Base-by-base conservation (phyloP, 2,113 vertebrate species). In the Nothoprocta pentlandii region DNA sequence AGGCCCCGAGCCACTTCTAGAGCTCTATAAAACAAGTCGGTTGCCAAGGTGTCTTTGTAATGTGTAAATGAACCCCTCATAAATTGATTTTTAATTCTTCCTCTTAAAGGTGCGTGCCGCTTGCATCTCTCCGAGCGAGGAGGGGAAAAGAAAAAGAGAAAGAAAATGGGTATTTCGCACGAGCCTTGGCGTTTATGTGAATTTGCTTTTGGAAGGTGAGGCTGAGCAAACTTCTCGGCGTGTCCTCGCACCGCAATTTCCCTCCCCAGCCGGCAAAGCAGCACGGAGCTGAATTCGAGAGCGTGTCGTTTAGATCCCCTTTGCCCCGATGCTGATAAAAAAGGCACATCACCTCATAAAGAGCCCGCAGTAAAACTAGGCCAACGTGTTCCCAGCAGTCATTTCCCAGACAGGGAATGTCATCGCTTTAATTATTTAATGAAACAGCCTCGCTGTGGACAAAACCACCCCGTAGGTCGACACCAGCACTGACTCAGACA, bases 31-130 rank as follows among this genome's bases (percentile, higher is more conserved):
- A 95, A 39, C 36, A 54, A 90, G 73, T 71, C 92, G 84, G 96
- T 96, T 97, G 95, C 95, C 95, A 94, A 97, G 96, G 86, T 61
- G 8, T 89, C 62, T 89, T 87, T 85, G 83, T 92, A 92, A 94
- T 80, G 87, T 89, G 90, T 95, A 95, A 96, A 95, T 81, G 80
- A 96, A 81, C n/a, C 88, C 92, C 87, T 95, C 89, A 88, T 85
- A 97, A 95, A 96, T 54, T 93, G 85, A 95, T 95, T 96, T 93
- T 54, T 94, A 94, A 93, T 93, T 91, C 67, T 95, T 94, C 71
- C 87, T 80, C 96, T 96, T 87, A 88, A 94, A 97, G 78, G 88
- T 75, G 16, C 70, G 59, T 42, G 73, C 58, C 56, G 32, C 90
- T 94, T 42, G 20, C 20, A 14, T 74, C 89, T 86, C 76, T 75